Percentiles rank a stretch among this genome's conserved stretches.
These are phyloP conservation scores for Cebidichthys violaceus DNA, from an alignment of 2,113 vertebrate genomes.

Conservation along the genomic window DNA sequence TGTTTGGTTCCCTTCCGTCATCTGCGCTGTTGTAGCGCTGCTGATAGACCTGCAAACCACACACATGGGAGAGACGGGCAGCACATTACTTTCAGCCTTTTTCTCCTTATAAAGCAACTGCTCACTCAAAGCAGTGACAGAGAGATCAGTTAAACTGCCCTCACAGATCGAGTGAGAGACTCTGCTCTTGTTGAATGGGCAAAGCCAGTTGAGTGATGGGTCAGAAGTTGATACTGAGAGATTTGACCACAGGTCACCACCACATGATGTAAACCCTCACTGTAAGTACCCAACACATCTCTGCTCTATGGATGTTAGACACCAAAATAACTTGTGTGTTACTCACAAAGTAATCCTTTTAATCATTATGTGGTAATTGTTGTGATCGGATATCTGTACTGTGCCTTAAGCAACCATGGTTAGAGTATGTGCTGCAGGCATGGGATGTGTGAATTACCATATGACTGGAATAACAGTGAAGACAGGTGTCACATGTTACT, in stretches of 20 bases:
- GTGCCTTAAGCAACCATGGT: not conserved
- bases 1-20: constrained; percentile 68
- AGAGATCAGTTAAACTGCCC: constrained; percentile 56
- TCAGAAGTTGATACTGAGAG: constrained; percentile 41
- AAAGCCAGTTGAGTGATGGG: constrained; percentile 65
- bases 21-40: constrained; percentile 45
- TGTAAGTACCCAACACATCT: constrained; percentile 16
- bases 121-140: constrained; percentile 63
- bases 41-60: constrained; percentile 73
- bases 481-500: not conserved
- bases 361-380: not conserved
- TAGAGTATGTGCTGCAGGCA: not conserved
- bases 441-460: not conserved
- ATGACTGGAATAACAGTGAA: not conserved
- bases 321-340: not conserved
- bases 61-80: constrained; percentile 57
- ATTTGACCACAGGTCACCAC: constrained; percentile 31
- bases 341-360: not conserved
- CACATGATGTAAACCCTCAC: constrained; percentile 11
- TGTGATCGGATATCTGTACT: not conserved
- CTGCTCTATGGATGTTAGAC: not conserved
- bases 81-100: constrained; percentile 53
- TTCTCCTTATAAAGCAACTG: constrained; percentile 49
- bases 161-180: constrained; percentile 35
- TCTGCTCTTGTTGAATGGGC: constrained; percentile 41